Conservation (phyloP, 2,888 invertebrate species). For the Nipponacmea schrenckii region DNA sequence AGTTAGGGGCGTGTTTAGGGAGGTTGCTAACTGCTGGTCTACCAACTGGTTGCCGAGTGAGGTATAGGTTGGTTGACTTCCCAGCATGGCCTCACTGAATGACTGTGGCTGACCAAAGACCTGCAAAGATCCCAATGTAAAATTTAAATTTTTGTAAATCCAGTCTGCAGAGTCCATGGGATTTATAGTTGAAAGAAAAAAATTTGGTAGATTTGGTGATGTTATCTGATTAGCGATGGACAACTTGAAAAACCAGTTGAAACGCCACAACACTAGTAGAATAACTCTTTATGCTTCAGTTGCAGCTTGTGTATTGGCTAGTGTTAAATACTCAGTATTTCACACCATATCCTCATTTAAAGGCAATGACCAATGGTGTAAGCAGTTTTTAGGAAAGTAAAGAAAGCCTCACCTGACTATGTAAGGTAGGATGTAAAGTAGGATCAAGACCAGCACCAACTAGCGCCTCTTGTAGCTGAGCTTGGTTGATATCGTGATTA, state of each 20-base stretch:
- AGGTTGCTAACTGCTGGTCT: background rate
- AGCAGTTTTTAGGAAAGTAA: background rate
- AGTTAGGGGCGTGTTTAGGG: background rate
- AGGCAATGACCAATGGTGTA: background rate
- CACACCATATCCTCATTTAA: too few relatives aligned
- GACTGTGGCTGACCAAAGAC: conserved; percentile 54
- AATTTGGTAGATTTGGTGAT: too few relatives aligned
- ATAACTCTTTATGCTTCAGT: too few relatives aligned
- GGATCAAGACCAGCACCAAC: conserved; percentile 36
- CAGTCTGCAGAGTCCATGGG: too few relatives aligned
- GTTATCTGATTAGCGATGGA: too few relatives aligned
- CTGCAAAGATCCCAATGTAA: conserved; percentile 41
- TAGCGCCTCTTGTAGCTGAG: conserved; percentile 41
- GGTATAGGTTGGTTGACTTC: conserved; percentile 50
- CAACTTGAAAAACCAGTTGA: too few relatives aligned
- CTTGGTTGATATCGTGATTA: conserved; percentile 35
- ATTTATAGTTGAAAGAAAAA: background rate
- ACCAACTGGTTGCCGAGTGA: conserved; percentile 31
- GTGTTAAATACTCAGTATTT: too few relatives aligned
- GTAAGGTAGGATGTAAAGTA: conserved; percentile 59
- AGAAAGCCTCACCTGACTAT: conserved; percentile 52
- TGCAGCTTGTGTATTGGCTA: too few relatives aligned
- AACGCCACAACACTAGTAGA: too few relatives aligned
- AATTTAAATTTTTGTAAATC: too few relatives aligned
- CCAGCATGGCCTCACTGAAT: conserved; percentile 53